phyloP scores from a whole-genome alignment of 2,888 invertebrate genomes.

The Ormyrus pomaceus region DNA sequence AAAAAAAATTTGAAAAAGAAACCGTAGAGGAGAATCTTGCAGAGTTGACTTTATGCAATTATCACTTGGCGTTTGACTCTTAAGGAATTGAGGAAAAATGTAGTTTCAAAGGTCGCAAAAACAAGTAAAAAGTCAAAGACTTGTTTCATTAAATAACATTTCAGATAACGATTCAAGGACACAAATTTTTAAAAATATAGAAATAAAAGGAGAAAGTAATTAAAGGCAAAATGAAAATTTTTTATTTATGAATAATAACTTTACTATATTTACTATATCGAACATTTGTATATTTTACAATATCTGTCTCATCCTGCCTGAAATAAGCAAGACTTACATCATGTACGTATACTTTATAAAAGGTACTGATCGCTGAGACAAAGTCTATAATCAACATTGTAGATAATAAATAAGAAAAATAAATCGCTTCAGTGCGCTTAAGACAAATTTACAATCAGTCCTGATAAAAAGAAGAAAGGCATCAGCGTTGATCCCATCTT shows the following conservation, averaged over 20 bases:
- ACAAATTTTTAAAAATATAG: background rate
- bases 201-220: slow-evolving; percentile 21
- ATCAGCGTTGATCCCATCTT: background rate
- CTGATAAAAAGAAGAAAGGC: slow-evolving; percentile 27
- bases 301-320: slow-evolving; percentile 12
- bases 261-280: slow-evolving; percentile 7
- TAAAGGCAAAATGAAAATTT: too few relatives aligned
- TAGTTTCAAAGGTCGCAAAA: too few relatives aligned
- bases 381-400: slow-evolving; percentile 8
- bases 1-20: too few relatives aligned
- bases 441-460: slow-evolving; percentile 47
- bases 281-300: slow-evolving; percentile 27
- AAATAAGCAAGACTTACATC: background rate
- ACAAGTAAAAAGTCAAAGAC: too few relatives aligned
- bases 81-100: too few relatives aligned
- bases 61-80: too few relatives aligned
- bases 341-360: slow-evolving; percentile 23
- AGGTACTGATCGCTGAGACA: slow-evolving; percentile 24
- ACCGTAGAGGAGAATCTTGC: too few relatives aligned
- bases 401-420: slow-evolving; percentile 5
- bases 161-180: too few relatives aligned
- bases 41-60: too few relatives aligned
- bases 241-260: slow-evolving; percentile 23
- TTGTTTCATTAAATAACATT: too few relatives aligned
- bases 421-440: slow-evolving; percentile 27